These are phyloP conservation scores for Drosophila yakuba DNA, from an alignment of 1,140 invertebrate species.

Conservation along the genomic window DNA sequence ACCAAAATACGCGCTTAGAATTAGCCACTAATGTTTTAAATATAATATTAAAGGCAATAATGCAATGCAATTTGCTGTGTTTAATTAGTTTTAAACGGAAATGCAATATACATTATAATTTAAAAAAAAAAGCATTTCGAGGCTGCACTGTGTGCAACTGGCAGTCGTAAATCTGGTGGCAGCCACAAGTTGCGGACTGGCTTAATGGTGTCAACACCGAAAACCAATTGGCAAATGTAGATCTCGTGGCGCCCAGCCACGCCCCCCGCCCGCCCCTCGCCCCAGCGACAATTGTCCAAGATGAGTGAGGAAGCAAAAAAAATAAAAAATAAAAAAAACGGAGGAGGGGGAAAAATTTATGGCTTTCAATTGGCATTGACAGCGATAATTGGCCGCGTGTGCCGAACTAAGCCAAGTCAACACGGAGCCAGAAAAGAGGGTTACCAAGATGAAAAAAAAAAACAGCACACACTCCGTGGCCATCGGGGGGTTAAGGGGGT, in stretches of 20 bases:
- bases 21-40: too few relatives aligned
- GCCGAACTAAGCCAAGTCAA: conserved; percentile 22
- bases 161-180: conserved; percentile 1
- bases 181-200: conserved; percentile 15
- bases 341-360: conserved; percentile 54
- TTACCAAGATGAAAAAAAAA: conserved; percentile 1
- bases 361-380: conserved; percentile 72
- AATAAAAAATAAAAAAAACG: too few relatives aligned
- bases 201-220: conserved; percentile 64
- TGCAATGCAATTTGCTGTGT: too few relatives aligned
- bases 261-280: not conserved
- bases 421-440: conserved; percentile 6
- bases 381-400: conserved; percentile 63
- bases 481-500: conserved; percentile 2
- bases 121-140: not conserved
- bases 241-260: conserved; percentile 11
- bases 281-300: conserved; percentile 9
- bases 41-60: too few relatives aligned
- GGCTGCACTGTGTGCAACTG: not conserved
- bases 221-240: conserved; percentile 40
- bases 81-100: too few relatives aligned
- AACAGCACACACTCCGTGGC: not conserved
- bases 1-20: too few relatives aligned
- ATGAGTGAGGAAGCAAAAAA: not conserved
- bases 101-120: too few relatives aligned